phyloP scores from a whole-genome alignment of 2,888 invertebrate species.

The Mythimna vitellina region DNA sequence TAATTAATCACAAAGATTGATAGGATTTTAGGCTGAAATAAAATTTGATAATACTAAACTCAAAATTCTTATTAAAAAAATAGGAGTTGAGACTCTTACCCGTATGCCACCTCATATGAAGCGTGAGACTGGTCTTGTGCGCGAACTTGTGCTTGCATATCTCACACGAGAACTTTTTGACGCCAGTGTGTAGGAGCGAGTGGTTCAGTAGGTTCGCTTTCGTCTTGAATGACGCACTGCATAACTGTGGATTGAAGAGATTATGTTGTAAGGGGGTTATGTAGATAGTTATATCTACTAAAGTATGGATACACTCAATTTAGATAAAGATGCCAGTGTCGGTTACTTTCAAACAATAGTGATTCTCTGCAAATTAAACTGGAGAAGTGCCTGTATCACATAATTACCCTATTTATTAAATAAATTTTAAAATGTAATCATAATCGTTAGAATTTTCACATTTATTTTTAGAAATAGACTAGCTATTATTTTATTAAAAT shows the following conservation, averaged over 20 bases:
- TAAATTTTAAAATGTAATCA: too few species aligned
- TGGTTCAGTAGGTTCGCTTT: slow-evolving; percentile 94
- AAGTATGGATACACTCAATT: too few species aligned
- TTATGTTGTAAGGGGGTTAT: too few species aligned
- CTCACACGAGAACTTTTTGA: slow-evolving; percentile 93
- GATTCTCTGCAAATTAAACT: too few species aligned
- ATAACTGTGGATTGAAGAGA: slow-evolving; percentile 75
- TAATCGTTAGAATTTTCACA: too few species aligned
- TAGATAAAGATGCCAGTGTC: too few species aligned
- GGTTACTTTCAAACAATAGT: too few species aligned
- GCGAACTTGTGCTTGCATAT: slow-evolving; percentile 94
- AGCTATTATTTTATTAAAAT: too few species aligned
- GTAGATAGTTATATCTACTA: too few species aligned
- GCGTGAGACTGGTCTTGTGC: slow-evolving; percentile 94
- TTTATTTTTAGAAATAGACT: too few species aligned
- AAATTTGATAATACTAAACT: not conserved
- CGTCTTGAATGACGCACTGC: slow-evolving; percentile 92
- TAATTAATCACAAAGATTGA: not conserved
- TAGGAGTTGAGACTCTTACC: slow-evolving; percentile 74
- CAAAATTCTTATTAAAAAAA: not conserved
- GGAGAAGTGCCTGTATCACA: not conserved
- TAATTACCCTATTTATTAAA: not conserved
- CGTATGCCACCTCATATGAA: slow-evolving; percentile 93
- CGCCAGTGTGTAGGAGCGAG: slow-evolving; percentile 93
- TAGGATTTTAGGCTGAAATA: not conserved